These are phyloP conservation scores for Mustela nigripes DNA, from an alignment of 2,113 vertebrate species.

Conservation along the genomic window DNA sequence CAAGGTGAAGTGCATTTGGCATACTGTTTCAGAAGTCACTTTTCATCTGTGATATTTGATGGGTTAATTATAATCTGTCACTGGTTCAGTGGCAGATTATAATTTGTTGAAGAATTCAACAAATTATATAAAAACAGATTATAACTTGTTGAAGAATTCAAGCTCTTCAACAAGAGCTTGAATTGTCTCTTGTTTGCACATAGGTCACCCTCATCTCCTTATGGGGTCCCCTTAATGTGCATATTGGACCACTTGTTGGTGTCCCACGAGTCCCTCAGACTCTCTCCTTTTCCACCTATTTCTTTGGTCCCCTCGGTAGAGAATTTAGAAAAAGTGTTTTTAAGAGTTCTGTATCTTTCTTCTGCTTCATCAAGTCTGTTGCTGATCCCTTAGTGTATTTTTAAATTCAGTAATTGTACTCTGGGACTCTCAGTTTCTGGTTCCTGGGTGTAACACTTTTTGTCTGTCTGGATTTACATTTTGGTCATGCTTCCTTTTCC, in stretches of 20 bases:
- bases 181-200: neutral
- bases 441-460: no score
- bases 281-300: neutral
- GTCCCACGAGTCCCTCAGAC: neutral
- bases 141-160: no score
- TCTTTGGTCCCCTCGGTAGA: neutral
- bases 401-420: no score
- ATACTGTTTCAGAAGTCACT: no score
- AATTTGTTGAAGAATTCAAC: no score
- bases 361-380: no score
- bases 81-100: neutral
- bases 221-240: neutral
- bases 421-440: no score
- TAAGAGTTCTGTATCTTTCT: neutral
- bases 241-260: neutral
- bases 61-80: neutral
- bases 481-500: no score
- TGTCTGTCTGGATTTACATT: no score
- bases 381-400: no score
- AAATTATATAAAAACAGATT: no score
- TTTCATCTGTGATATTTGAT: neutral
- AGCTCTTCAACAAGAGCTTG: neutral
- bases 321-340: neutral
- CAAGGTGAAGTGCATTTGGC: no score
- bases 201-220: neutral